Base-by-base conservation (phyloP, 1,140 invertebrate species). In the Adoxophyes honmai region DNA sequence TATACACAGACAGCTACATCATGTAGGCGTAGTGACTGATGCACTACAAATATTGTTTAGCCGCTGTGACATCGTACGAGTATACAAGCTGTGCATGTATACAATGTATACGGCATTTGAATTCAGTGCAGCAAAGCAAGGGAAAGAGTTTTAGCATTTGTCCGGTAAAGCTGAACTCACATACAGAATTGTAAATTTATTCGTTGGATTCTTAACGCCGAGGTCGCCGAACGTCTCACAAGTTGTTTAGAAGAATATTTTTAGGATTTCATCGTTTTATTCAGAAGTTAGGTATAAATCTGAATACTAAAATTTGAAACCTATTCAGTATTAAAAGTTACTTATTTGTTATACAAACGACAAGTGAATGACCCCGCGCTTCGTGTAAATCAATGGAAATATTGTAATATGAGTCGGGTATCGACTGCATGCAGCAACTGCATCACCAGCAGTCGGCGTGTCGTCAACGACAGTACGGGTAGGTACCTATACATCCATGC, bases 101-200 rank as follows among this genome's bases (percentile, higher is more conserved):
- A 63, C 70, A 77, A 78, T 75, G 74, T 78, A 73, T 77, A 79
- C 70, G 60, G 75, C 71, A 82, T 87, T 85, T 82, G 75, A 82
- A 86, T 87, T 84, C 81, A 78, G 75, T 68, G 66, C 71, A 75
- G 69, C 78, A 68, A 80, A 68, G 74, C 73, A 65, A 71, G 71
- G 64, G 74, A 73, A 81, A 75, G 81, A 82, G 74, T 82, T 86
- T 75, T 76, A 81, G 72, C 76, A 78, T 84, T 85, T 85, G 78
- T 83, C 78, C 77, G 68, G 75, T 78, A 67, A 73, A 73, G 68
- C 70, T 80, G 62, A 82, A 79, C 74, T 85, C 75, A 76, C 81
- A 83, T 57, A 83, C 77, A 60, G 81, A 87, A 87, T 85, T 76
- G 81, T 81, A 85, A 87, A 87, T 85, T 78, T 76, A 76, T 78